Evolutionary conservation across 2,113 vertebrate genomes (phyloP).

Genomic region (Gopherus evgoodei): DNA sequence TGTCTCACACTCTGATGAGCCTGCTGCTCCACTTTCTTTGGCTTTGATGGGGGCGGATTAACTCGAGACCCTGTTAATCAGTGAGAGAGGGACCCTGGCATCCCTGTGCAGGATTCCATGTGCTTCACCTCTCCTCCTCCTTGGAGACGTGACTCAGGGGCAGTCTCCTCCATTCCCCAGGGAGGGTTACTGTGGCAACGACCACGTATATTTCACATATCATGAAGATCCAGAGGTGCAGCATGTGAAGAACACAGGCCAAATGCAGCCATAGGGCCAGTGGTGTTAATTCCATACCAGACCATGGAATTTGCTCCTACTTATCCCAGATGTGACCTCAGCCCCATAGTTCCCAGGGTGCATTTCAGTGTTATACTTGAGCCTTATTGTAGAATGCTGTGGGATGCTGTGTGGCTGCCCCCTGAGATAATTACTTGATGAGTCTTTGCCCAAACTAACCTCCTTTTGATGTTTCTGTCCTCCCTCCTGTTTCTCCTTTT

Average conservation of each 20-base stretch:
- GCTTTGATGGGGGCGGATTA: not conserved
- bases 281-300: not conserved
- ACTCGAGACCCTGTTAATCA: not conserved
- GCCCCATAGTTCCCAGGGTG: not conserved
- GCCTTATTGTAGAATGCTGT: not conserved
- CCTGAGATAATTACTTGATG: not conserved
- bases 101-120: not conserved
- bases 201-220: not conserved
- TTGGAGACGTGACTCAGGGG: not conserved
- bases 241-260: not conserved
- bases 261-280: not conserved
- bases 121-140: not conserved
- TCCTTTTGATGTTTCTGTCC: slow-evolving; percentile 49
- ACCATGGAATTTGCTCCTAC: not conserved
- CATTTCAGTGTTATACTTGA: not conserved
- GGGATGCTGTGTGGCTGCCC: not conserved
- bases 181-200: not conserved
- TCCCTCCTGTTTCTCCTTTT: slow-evolving; percentile 51
- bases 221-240: not conserved
- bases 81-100: not conserved
- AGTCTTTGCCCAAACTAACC: not conserved
- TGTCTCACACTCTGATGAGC: not conserved
- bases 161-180: not conserved
- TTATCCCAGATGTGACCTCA: not conserved
- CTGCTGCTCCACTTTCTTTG: not conserved